Evolutionary conservation across 2,113 vertebrate species (phyloP), one percentile per base, ranked within the genome.

Genomic region (Recurvirostra avosetta): DNA sequence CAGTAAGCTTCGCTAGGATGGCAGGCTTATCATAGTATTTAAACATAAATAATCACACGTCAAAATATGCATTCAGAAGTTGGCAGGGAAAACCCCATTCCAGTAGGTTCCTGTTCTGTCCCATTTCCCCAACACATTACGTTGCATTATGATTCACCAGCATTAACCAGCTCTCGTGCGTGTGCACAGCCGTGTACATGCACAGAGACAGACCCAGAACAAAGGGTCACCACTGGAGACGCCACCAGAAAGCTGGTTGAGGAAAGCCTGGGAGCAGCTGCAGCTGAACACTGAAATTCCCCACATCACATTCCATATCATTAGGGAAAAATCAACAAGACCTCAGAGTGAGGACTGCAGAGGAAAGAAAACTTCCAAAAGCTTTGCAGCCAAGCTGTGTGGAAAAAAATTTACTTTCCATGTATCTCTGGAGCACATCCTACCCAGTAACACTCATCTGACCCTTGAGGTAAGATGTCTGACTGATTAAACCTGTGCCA

Each of bases 301-400:
- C 58, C 62, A 53, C 73, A 78, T 61, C 38, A 2, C 4, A 16
- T 62, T 92, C 53, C 68, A 20, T 9, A 32, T 13, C 62, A 41
- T 9, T 53, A 87, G 26, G 86, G 83, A 45, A 78, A 96, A 82
- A 86, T 56, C 79, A 95, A 47, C 70, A 84, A 75, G 43, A 79
- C 11, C 75, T 90, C 32, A 18, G 13, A 77, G 47, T 3, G 14
- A 86, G 76, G 63, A 43, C 29, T 43, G 36, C 47, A 92, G 79
- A 78, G 18, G 21, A 84, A 75, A 32, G 34, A 41, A 71, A 80
- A 36, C 3, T 3, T 20, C 75, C 20, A 74, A 20, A 62, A 81
- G 41, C 61, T 68, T 52, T 81, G 36, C 84, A 94, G 58, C 20
- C 52, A 25, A 49, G 13, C 8, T 67, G 34, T 12, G 23, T 5